Evolutionary conservation across 2,797 vertebrate species (phyloP), one percentile per base, ranked within the genome.

Genomic region (Pitangus sulphuratus): DNA sequence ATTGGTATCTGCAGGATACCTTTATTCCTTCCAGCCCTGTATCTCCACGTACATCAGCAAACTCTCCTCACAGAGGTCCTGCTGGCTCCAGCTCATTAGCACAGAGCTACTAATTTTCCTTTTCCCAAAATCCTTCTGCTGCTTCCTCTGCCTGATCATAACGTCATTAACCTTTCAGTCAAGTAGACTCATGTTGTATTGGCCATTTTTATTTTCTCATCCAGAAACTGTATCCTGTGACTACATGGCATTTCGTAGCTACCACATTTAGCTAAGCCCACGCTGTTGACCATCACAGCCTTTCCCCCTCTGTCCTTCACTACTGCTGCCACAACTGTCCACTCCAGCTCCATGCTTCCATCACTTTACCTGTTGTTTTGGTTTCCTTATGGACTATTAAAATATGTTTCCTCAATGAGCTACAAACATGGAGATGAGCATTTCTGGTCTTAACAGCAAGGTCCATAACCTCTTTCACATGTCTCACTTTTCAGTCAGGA

Each of bases 1-100:
- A 96, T 94, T 97, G 87, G 33, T 93, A 57, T 66, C 91, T 90
- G 89, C 85, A 90, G 91, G 91, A 90, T 39, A 66, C 66, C 22
- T 84, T 94, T 95, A 56, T 92, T 89, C 70, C 45, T 78, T 74
- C 40, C 58, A 79, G 45, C 8, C 47, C 45, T n/a, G 5, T 65
- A 53, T 60, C 75, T 90, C 51, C 74, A 57, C 26, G 58, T 82
- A 33, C 58, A 76, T 74, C 82, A 62, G 42, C 37, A 83, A 92
- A 86, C 37, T 88, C 61, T 76, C 37, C 58, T 88, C 42, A 77
- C 39, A 48, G 66, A 93, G 45, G 66, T 95, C 82, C 66, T 76
- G 53, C 69, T 91, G 87, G 33, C 33, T 87, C 13, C 60, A 84
- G 26, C n/a, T 95, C 69, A 76, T 92, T 94, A 95, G 47, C 47